Percentiles rank a stretch among this genome's conserved stretches.
phyloP scores from a whole-genome alignment of 2,797 vertebrate genomes.

The Myotis vivesi region DNA sequence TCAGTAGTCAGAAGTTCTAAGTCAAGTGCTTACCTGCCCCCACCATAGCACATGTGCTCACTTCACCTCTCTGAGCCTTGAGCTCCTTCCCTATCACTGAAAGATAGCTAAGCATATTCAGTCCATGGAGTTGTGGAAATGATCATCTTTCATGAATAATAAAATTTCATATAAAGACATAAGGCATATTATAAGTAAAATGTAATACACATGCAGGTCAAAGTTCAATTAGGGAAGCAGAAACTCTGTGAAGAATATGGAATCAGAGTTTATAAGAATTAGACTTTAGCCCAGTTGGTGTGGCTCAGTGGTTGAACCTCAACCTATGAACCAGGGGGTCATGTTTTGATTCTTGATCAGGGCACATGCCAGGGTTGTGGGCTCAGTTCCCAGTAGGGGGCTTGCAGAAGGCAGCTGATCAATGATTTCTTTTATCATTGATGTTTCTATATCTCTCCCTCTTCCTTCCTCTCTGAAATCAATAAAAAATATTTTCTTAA shows the following conservation, averaged over 20 bases:
- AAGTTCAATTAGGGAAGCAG: background rate
- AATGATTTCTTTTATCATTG: too few relatives aligned
- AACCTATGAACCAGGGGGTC: too few relatives aligned
- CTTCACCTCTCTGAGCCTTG: background rate
- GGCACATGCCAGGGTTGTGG: too few relatives aligned
- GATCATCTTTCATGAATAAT: background rate
- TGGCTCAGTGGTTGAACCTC: too few relatives aligned
- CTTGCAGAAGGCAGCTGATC: too few relatives aligned
- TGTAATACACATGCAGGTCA: accelerated
- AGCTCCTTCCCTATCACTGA: too few relatives aligned
- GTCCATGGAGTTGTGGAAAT: background rate
- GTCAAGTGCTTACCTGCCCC: too few relatives aligned
- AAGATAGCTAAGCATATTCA: background rate
- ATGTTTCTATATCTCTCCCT: too few relatives aligned
- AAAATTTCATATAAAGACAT: background rate
- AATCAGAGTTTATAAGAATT: background rate
- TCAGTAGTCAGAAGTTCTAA: background rate
- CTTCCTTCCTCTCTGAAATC: too few relatives aligned
- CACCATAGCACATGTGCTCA: accelerated
- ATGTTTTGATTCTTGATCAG: too few relatives aligned
- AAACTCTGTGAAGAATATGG: background rate
- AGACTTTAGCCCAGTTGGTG: background rate
- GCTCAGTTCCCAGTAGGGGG: too few relatives aligned
- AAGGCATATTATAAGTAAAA: background rate
- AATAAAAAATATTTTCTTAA: too few relatives aligned